Percentiles rank a stretch among this genome's conserved stretches.
Evolutionary conservation across 2,888 invertebrate genomes (phyloP).

Genomic region (Agrenia bidenticulata): DNA sequence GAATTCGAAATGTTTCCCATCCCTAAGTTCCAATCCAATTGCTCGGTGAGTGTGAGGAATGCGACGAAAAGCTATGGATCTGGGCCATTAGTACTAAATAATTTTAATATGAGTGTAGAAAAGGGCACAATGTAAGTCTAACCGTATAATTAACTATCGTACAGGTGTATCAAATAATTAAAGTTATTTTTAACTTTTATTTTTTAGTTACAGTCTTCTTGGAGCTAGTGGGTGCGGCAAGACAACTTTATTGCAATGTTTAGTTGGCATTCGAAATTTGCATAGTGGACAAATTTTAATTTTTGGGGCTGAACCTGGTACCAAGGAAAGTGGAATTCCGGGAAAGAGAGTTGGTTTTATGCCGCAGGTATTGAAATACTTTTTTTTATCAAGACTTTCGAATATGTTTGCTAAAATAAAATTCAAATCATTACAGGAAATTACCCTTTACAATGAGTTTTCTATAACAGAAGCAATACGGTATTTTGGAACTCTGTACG

Average conservation of each 20-base stretch:
- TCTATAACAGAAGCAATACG: constrained; percentile 90
- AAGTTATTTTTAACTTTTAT: neutral
- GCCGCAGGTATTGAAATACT: neutral
- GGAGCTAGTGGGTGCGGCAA: constrained; percentile 95
- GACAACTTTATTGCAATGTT: constrained; percentile 79
- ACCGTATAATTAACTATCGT: neutral
- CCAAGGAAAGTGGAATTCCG: constrained; percentile 78
- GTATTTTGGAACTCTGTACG: constrained; percentile 57
- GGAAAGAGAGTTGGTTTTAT: constrained; percentile 62
- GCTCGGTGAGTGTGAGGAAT: constrained; percentile 26
- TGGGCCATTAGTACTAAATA: constrained; percentile 23
- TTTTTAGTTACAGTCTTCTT: constrained; percentile 88
- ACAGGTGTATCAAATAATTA: neutral
- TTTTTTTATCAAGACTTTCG: neutral
- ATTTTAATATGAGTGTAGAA: constrained; percentile 31
- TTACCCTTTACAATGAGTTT: constrained; percentile 85
- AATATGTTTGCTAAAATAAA: no score
- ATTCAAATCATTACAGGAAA: constrained; percentile 76
- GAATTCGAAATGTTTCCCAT: no score
- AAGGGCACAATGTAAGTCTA: constrained; percentile 28
- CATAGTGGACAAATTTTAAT: constrained; percentile 60
- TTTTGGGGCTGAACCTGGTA: neutral
- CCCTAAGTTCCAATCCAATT: neutral
- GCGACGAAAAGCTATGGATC: constrained; percentile 25
- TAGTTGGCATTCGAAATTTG: constrained; percentile 80